Evolutionary conservation across 2,888 invertebrate species (phyloP).

Genomic region (Elmis aenea): DNA sequence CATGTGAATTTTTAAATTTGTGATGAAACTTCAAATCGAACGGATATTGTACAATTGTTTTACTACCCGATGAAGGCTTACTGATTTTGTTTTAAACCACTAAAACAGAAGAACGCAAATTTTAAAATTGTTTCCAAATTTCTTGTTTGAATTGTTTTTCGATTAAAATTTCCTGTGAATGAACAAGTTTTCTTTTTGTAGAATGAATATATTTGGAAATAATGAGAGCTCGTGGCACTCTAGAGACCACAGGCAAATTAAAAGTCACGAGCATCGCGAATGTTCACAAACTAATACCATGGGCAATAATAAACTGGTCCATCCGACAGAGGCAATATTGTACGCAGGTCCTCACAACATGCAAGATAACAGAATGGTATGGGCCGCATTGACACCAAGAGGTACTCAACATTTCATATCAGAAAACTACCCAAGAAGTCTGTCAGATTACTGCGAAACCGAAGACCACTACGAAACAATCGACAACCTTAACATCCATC

Average conservation of each 20-base stretch:
- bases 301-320: slow-evolving; percentile 40
- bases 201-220: slow-evolving; percentile 55
- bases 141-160: no score
- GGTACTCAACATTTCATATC: slow-evolving; percentile 75
- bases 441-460: slow-evolving; percentile 47
- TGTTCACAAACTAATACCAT: slow-evolving; percentile 45
- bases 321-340: slow-evolving; percentile 39
- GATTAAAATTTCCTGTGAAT: no score
- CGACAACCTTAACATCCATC: slow-evolving; percentile 53
- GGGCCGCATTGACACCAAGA: slow-evolving; percentile 80
- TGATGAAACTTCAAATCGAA: no score
- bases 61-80: no score
- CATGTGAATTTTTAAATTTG: no score
- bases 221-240: slow-evolving; percentile 50
- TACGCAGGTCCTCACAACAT: slow-evolving; percentile 35
- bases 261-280: slow-evolving; percentile 45
- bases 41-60: no score
- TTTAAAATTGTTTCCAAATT: no score
- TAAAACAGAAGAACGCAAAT: no score
- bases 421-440: slow-evolving; percentile 58
- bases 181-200: no score
- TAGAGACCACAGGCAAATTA: slow-evolving; percentile 43
- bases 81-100: no score
- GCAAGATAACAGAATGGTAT: slow-evolving; percentile 49
- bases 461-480: slow-evolving; percentile 69